Evolutionary conservation across 2,888 invertebrate species (phyloP), one percentile per base, ranked within the genome.

Genomic region (Empis livida): DNA sequence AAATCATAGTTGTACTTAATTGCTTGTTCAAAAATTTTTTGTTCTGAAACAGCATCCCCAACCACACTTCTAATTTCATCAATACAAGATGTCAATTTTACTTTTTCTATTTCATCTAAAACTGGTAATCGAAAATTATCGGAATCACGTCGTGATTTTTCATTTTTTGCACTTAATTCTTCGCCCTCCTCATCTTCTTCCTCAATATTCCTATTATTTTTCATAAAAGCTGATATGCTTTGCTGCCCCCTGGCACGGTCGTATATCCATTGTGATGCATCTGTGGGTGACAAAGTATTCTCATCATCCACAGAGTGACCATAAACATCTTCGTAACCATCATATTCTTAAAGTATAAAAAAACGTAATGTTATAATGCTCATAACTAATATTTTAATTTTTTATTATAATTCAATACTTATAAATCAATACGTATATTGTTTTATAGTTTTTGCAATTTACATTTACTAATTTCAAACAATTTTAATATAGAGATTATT

Each of bases 241-340:
- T 80, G 79, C 57, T 80, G 78, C 46, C 79, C 80, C 37, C 79
- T 75, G 53, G 80, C 82, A 41, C 93, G 77, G 62, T 93, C 89
- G 62, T 81, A 94, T 61, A 93, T 74, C 73, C 89, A 94, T 61
- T 87, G 84, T 50, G 81, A 78, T 37, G 80, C 74, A 72, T 91
- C 89, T 61, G 86, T 85, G 3, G 94, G 93, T 13, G 94, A 95
- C 59, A 92, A 80, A 62, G 84, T 86, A 67, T 80, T 85, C 63
- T 92, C 92, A 62, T 95, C 94, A 68, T 95, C 95, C 39, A 93
- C 84, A 3, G 94, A 94, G 67, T 90, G 88, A 11, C 94, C 94
- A 65, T 92, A 95, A 50, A 89, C 91, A 52, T 69, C 68, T 61
- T 91, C 89, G 59, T 88, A 88, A 14, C 80, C 84, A 60, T 93